Evolutionary conservation across 1,140 invertebrate genomes (phyloP), one percentile per base, ranked within the genome.

Genomic region (Papilio machaon): DNA sequence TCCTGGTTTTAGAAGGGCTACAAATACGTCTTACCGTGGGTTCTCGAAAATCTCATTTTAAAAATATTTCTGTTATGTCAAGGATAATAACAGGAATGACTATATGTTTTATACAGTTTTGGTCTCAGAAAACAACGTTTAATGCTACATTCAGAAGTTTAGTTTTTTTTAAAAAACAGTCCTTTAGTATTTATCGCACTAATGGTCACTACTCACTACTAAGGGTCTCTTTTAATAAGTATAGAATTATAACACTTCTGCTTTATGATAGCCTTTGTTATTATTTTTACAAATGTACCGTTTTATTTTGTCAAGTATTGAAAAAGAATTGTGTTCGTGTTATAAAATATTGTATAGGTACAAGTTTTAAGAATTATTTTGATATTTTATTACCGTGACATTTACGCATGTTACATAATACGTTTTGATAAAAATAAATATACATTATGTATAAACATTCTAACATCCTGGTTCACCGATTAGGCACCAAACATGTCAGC

Each of bases 401-500:
- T 70, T 70, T 70, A 35, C 64, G 13, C 30, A 70, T 30, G 15
- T 70, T 70, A 70, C 13, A 11, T 70, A 70, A 70, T 70, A 70
- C 30, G 30, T 70, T 35, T 17, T 7, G 30, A 38, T 70, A 70
- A 38, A 35, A 38, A 70, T 38, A 70, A 38, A 35, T 70, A 17
- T 70, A 17, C n/a, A 70, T 60, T 9, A 58, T 6, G 3, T 11
- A 58, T 64, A 64, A 64, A 64, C 15, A 64, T 64, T 64, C 60
- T 13, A 70, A 70, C 23, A 70, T 70, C 64, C 64, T 70, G 64
- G 64, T 70, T 70, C 64, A 70, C 13, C 3, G 11, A 70, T 38
- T 35, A 70, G 64, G 64, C 64, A 19, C 30, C 5, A 30, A 67
- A 67, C 6, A 7, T 70, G 13, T 35, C 6, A 17, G 30, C 64